A percentile compares a stretch with the other conserved stretches of the same genome.
These are phyloP conservation scores for Euura lappo DNA, from an alignment of 1,140 invertebrate genomes.

Conservation along the genomic window DNA sequence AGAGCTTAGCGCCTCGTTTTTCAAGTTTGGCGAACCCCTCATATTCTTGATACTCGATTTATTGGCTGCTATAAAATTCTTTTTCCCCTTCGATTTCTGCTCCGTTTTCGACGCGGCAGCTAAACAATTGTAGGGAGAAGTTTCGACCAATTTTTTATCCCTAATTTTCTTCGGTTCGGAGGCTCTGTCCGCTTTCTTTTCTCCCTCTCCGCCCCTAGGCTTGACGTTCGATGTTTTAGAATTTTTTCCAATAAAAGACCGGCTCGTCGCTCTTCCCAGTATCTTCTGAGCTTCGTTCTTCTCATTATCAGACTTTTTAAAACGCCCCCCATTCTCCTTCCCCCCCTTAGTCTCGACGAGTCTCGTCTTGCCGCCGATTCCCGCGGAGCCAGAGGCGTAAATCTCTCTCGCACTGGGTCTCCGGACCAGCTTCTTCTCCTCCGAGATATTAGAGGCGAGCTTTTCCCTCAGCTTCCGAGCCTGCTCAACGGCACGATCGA, in stretches of 20 bases:
- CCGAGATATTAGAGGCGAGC: constrained; percentile 14
- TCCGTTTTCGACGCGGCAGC: background rate
- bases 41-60: constrained; percentile 35
- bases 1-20: background rate
- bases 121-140: background rate
- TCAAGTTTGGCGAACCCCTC: constrained; percentile 8
- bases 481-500: constrained; percentile 40
- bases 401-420: constrained; percentile 9
- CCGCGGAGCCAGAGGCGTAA: background rate
- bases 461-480: constrained; percentile 46
- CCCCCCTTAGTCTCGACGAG: background rate
- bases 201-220: background rate
- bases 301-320: background rate
- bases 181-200: background rate
- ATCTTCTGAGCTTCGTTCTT: background rate
- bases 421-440: constrained; percentile 18
- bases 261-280: background rate
- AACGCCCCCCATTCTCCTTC: background rate
- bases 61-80: constrained; percentile 47
- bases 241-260: background rate
- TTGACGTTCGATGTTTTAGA: background rate
- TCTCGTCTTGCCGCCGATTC: background rate
- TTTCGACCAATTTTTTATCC: background rate
- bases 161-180: background rate
- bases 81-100: constrained; percentile 22